Evolutionary conservation across 2,888 invertebrate genomes (phyloP).

Genomic region (Prosopocoilus inquinatus): DNA sequence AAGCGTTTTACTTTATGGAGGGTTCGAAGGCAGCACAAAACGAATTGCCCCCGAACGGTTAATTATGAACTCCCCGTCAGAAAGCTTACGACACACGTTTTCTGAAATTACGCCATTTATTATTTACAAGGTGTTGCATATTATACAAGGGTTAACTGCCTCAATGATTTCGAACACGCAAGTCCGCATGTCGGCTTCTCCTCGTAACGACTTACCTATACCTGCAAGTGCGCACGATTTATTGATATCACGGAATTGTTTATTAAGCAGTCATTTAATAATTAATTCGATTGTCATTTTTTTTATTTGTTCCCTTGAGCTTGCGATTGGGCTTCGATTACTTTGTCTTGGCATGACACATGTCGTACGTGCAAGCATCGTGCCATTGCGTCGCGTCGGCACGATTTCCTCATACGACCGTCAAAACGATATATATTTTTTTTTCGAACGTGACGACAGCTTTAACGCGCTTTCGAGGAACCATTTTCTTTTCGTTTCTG

Average conservation of each 20-base stretch:
- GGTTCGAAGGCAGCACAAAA: not conserved
- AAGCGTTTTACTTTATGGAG: too few species aligned
- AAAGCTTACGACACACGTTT: constrained; percentile 37
- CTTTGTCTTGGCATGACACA: not conserved
- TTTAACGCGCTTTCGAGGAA: constrained; percentile 3
- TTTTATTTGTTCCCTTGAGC: not conserved
- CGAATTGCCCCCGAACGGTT: not conserved
- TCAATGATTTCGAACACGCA: constrained; percentile 18
- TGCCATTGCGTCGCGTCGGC: too few species aligned
- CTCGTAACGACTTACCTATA: constrained; percentile 6
- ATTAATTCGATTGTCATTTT: not conserved
- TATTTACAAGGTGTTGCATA: constrained; percentile 46
- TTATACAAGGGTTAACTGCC: constrained; percentile 47
- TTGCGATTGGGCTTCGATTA: not conserved
- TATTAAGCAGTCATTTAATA: constrained; percentile 5
- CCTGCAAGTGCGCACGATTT: constrained; percentile 7
- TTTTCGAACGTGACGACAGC: not conserved
- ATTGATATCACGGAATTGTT: constrained; percentile 11
- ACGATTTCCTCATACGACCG: not conserved
- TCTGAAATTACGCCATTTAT: constrained; percentile 46
- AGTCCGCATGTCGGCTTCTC: constrained; percentile 18
- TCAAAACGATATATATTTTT: not conserved
- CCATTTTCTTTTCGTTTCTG: not conserved
- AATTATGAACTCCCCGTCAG: constrained; percentile 7
- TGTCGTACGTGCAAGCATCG: not conserved